phyloP scores from a whole-genome alignment of 2,888 invertebrate genomes.

The Aspidiotus rigidus region DNA sequence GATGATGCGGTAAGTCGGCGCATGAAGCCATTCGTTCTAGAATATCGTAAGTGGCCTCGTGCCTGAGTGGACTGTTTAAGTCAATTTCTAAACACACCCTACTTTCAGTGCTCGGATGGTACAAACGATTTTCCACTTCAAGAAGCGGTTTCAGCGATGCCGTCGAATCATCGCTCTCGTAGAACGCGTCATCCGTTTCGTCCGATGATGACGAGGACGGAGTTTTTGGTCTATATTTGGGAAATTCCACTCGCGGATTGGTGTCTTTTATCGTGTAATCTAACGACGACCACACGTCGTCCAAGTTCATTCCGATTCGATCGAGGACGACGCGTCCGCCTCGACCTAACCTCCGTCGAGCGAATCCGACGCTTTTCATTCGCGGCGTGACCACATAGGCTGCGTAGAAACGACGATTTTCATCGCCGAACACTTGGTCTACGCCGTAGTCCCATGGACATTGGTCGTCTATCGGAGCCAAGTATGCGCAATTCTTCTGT shows the following conservation, averaged over 20 bases:
- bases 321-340: conserved; percentile 83
- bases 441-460: conserved; percentile 33
- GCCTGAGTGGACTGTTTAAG: conserved; percentile 43
- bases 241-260: conserved; percentile 52
- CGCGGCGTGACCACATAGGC: conserved; percentile 64
- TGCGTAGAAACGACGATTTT: conserved; percentile 53
- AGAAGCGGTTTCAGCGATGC: conserved; percentile 36
- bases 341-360: conserved; percentile 71
- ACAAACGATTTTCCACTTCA: conserved; percentile 23
- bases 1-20: neutral
- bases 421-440: conserved; percentile 25
- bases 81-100: conserved; percentile 38
- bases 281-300: conserved; percentile 48
- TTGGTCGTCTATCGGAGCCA: conserved; percentile 48
- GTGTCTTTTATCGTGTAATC: conserved; percentile 70
- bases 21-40: conserved; percentile 39
- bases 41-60: conserved; percentile 44
- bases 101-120: conserved; percentile 33
- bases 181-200: conserved; percentile 39
- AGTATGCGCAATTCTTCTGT: conserved; percentile 80
- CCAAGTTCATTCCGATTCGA: conserved; percentile 47
- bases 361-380: conserved; percentile 73
- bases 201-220: conserved; percentile 47
- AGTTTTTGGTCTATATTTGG: conserved; percentile 71
- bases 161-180: conserved; percentile 39